Evolutionary conservation across 2,888 invertebrate genomes (phyloP), one percentile per base, ranked within the genome.

Genomic region (Schizotus pectinicornis): DNA sequence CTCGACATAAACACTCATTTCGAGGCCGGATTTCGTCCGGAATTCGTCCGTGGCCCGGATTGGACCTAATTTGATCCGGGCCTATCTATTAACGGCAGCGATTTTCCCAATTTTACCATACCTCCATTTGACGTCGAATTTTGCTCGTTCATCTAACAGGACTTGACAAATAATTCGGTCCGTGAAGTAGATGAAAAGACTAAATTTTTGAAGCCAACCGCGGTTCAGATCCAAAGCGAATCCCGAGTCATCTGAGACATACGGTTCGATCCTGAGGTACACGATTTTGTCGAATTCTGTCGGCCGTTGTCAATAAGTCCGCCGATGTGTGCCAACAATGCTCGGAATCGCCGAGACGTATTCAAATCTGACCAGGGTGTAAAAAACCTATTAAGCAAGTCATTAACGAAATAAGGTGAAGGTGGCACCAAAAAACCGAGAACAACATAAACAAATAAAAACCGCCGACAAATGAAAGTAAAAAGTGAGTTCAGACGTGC

Each of bases 401-500:
- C 46, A 46, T 46, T 46, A 46, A 46, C 46, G 46, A 46, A 46
- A 46, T 31, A 43, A 22, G 22, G 22, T 22, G 22, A 22, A 22
- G 22, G 22, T 22, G 22, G 22, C 22, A 22, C 22, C 22, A 22
- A 22, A 22, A 22, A 22, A 22, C 22, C 22, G 22, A 22, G 3
- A 22, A 22, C 22, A 22, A 22, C 22, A 22, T 22, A 22, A 35
- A 35, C 11, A 35, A 35, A 35, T 11, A 35, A 35, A 9, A 35
- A 35, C 2, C n/a, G 36, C 11, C 9, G 22, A 22, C 22, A 22
- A 22, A 22, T 22, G 22, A 22, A 22, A 22, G 22, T 22, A 39
- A 38, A 52, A 53, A 41, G 8, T 12, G 33, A 36, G 14, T 39
- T 35, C 43, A 50, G 59, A 55, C 55, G 39, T 73, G 73, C 75